A percentile compares a stretch with the other conserved stretches of the same genome.
Evolutionary conservation across 2,113 vertebrate species (phyloP).

Genomic region (Gymnorhina tibicen): DNA sequence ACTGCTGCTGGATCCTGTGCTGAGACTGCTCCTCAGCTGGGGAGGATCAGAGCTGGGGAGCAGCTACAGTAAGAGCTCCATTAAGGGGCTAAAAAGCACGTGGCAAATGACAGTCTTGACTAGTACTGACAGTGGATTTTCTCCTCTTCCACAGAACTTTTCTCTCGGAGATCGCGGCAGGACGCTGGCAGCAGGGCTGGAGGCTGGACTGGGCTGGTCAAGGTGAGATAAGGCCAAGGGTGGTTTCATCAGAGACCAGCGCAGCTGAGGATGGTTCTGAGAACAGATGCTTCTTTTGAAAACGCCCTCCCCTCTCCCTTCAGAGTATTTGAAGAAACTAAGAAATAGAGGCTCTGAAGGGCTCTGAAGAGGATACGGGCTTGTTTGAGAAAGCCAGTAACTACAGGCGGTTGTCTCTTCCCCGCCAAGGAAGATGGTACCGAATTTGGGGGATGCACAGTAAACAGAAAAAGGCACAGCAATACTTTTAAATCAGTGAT

Average conservation of each 20-base stretch:
- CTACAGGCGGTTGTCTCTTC: no score
- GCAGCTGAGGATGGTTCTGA: accelerated
- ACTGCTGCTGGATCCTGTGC: accelerated
- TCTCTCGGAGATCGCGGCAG: accelerated
- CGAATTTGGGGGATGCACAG: not conserved
- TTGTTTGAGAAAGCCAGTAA: not conserved
- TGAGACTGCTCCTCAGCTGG: not conserved
- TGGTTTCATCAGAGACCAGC: not conserved
- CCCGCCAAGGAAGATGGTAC: no score
- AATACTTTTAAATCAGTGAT: accelerated
- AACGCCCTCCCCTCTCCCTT: not conserved
- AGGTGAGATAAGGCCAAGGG: accelerated
- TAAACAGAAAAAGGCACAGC: not conserved
- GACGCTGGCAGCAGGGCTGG: accelerated
- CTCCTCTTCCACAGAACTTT: not conserved
- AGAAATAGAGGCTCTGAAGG: not conserved
- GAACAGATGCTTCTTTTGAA: not conserved
- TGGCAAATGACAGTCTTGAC: not conserved
- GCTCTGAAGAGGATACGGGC: accelerated
- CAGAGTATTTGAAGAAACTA: not conserved
- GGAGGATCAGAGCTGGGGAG: not conserved
- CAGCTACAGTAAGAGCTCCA: not conserved
- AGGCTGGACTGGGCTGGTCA: not conserved
- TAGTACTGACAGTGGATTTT: not conserved
- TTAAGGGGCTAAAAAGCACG: not conserved